phyloP scores from a whole-genome alignment of 1,140 invertebrate genomes.

The Lepidurus packardi region DNA sequence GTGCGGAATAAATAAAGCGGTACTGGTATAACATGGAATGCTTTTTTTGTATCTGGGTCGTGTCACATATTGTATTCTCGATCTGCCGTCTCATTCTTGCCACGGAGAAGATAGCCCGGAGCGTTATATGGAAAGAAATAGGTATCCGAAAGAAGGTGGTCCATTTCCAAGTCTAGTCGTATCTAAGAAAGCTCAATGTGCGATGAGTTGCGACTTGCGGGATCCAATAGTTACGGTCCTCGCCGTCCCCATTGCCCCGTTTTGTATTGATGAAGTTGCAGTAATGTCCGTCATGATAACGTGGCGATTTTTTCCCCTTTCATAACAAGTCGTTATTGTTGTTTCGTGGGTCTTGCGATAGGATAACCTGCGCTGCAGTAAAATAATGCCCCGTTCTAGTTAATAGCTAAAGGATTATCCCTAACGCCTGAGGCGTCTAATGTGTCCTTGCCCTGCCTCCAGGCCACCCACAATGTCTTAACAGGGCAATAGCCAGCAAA shows the following conservation, averaged over 20 bases:
- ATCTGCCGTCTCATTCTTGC: background rate
- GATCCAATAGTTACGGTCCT: background rate
- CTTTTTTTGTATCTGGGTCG: background rate
- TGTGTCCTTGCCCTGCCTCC: too few species aligned
- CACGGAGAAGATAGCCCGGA: background rate
- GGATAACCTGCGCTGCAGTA: background rate
- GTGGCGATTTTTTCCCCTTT: background rate
- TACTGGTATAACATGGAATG: background rate
- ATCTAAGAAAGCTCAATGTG: background rate
- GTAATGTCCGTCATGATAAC: background rate
- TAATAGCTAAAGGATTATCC: background rate
- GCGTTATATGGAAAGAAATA: background rate
- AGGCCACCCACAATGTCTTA: too few species aligned
- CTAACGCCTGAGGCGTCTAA: too few species aligned
- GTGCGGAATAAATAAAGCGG: background rate
- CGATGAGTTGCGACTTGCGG: background rate
- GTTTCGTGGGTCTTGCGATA: background rate
- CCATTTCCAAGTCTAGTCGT: background rate
- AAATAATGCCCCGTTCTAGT: background rate
- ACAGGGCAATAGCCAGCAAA: too few species aligned
- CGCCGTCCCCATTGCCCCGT: background rate
- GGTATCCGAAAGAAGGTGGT: background rate
- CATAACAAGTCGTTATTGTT: conserved; percentile 2
- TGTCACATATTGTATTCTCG: background rate
- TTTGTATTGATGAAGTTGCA: background rate